phyloP scores from a whole-genome alignment of 1,140 invertebrate genomes.

The Metopolophium dirhodum region DNA sequence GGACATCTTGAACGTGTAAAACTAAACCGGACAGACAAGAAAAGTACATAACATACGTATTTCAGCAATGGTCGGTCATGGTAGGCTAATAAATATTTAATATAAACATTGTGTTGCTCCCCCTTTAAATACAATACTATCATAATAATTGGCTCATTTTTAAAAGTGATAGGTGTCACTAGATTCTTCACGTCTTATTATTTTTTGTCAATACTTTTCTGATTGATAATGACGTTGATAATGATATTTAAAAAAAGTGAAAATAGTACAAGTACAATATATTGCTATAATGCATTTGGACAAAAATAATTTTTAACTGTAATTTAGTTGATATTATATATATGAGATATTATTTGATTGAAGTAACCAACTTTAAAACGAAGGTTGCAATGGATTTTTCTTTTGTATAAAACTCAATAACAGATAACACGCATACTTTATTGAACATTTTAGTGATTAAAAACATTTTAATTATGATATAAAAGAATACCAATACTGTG shows the following conservation, averaged over 20 bases:
- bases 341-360: neutral
- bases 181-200: neutral
- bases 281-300: neutral
- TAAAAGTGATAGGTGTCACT: neutral
- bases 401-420: neutral
- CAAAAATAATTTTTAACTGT: neutral
- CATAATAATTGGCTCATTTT: neutral
- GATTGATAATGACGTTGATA: too few species aligned
- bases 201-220: neutral
- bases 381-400: neutral
- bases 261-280: neutral
- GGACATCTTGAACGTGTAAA: neutral
- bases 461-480: neutral
- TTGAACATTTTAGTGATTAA: neutral
- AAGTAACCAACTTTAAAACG: neutral
- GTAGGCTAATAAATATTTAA: constrained; percentile 10
- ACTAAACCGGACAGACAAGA: constrained; percentile 9
- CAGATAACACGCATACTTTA: neutral
- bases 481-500: neutral
- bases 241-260: neutral
- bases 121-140: constrained; percentile 3
- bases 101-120: neutral
- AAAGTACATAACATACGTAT: neutral
- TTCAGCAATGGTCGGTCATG: neutral
- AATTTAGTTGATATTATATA: too few species aligned